Evolutionary conservation across 2,888 invertebrate species (phyloP).

Genomic region (Yponomeuta sedellus): DNA sequence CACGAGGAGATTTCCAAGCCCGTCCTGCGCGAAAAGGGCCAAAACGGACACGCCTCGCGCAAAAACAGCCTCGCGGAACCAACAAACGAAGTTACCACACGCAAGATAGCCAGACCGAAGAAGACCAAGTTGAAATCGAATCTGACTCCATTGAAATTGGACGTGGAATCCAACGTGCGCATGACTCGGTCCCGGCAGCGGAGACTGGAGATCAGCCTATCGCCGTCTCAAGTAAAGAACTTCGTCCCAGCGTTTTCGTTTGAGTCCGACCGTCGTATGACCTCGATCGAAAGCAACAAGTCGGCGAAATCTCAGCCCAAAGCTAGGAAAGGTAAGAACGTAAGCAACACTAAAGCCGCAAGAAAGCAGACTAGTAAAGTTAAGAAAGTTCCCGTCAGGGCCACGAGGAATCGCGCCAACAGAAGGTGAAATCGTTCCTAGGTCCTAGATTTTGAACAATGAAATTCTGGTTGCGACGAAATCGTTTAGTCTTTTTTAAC

Average conservation of each 20-base stretch:
- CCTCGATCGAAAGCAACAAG: conserved; percentile 47
- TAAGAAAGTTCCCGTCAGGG: conserved; percentile 42
- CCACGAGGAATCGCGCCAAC: conserved; percentile 41
- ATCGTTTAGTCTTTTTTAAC: too few species aligned
- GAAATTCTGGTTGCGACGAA: not conserved
- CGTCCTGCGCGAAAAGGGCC: conserved; percentile 62
- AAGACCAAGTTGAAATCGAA: conserved; percentile 30
- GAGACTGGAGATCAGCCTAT: conserved; percentile 54
- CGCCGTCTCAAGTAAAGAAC: conserved; percentile 50
- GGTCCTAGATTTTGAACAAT: not conserved
- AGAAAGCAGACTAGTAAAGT: conserved; percentile 30
- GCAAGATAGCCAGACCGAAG: conserved; percentile 48
- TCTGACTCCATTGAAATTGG: conserved; percentile 31
- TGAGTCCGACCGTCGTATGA: conserved; percentile 51
- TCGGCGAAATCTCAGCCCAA: conserved; percentile 33
- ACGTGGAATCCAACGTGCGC: conserved; percentile 37
- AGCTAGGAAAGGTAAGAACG: conserved; percentile 28
- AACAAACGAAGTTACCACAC: conserved; percentile 31
- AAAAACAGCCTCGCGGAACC: conserved; percentile 30
- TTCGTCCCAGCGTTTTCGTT: conserved; percentile 50
- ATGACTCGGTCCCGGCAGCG: conserved; percentile 60
- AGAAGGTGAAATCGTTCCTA: conserved; percentile 47
- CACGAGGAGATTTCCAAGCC: conserved; percentile 52
- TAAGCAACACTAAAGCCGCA: conserved; percentile 23
- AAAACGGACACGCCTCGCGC: conserved; percentile 47